Conservation (phyloP, 2,797 vertebrate genomes). For the Anguilla obscura region DNA sequence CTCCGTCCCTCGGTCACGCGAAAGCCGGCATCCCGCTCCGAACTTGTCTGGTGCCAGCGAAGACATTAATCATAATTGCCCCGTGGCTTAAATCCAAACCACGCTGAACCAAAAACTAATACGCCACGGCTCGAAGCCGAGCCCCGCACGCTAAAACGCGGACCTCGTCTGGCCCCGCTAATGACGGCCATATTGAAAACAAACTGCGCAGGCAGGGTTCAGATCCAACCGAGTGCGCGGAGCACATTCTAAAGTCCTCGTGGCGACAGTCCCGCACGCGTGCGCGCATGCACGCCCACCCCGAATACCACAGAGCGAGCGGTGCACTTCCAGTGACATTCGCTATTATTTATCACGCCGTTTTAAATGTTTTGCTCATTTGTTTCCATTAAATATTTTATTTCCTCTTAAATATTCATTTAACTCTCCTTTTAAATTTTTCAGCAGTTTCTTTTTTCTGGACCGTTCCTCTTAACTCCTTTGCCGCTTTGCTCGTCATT, state of each 20-base stretch:
- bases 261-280: slow-evolving; percentile 52
- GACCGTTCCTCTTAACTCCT: slow-evolving; percentile 66
- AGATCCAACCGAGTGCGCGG: slow-evolving; percentile 45
- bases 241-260: slow-evolving; percentile 52
- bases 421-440: slow-evolving; percentile 77
- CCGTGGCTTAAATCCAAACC: slow-evolving; percentile 61
- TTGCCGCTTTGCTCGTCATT: slow-evolving; percentile 76
- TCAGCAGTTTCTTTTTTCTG: slow-evolving; percentile 66
- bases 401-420: slow-evolving; percentile 81
- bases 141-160: slow-evolving; percentile 52
- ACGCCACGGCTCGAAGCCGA: slow-evolving; percentile 61
- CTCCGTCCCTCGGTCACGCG: slow-evolving; percentile 27
- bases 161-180: slow-evolving; percentile 54
- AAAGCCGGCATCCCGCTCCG: slow-evolving; percentile 49
- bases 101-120: slow-evolving; percentile 66
- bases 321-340: slow-evolving; percentile 56
- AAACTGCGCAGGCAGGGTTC: slow-evolving; percentile 51
- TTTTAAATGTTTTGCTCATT: slow-evolving; percentile 81
- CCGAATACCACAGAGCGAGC: slow-evolving; percentile 46
- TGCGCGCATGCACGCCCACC: neutral
- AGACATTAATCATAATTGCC: slow-evolving; percentile 62
- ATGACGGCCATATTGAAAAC: slow-evolving; percentile 63
- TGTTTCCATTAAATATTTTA: slow-evolving; percentile 83
- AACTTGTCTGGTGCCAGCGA: slow-evolving; percentile 59
- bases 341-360: slow-evolving; percentile 71